Base-by-base conservation (phyloP, 2,113 vertebrate genomes). In the Dipodomys spectabilis region DNA sequence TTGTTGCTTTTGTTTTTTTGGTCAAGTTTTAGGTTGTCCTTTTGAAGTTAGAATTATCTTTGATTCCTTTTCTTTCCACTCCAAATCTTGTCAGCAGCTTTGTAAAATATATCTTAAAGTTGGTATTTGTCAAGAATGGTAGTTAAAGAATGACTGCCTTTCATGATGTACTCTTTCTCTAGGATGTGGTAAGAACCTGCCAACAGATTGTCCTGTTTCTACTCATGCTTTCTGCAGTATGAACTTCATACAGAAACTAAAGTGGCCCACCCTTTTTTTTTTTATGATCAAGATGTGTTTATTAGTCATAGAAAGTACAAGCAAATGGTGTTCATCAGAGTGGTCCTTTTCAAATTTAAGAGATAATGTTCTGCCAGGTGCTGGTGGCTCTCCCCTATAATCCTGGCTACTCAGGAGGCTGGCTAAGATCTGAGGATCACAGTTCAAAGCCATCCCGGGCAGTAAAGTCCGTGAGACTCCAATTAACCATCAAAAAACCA, bases 101-200 rank as follows among this genome's bases (percentile, higher is more conserved):
- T 94, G 22, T 91, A 94, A 95, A 93, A 80, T 89, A 28, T 22
- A 64, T 73, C 32, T 93, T 87, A 92, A 62, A 89, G 86, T 87
- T 95, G 64, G 68, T 78, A 69, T 71, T 88, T 91, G 35, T 74
- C 19, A 16, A 16, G 15, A 62, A 72, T 45, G 35, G 19, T 65
- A 60, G 44, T 64, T 35, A 25, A 53, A 60, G 65, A 64, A 23
- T 67, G 57, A 13, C 67, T 79, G 45, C 6, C 13, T 32, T 15
- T 82, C 32, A 65, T 32, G 62, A 65, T 16, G 57, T 62, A 18
- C 44, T 82, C 49, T 86, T 39, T 27, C 19, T 9, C 62, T 57
- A 6, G 35, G 86, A 69, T 90, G 62, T 75, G 83, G 7, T 82
- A 73, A 91, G 94, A 88, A 57, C 82, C 16, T 86, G 27, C 53